Evolutionary conservation across 2,888 invertebrate species (phyloP).

Genomic region (Melanchra persicariae): DNA sequence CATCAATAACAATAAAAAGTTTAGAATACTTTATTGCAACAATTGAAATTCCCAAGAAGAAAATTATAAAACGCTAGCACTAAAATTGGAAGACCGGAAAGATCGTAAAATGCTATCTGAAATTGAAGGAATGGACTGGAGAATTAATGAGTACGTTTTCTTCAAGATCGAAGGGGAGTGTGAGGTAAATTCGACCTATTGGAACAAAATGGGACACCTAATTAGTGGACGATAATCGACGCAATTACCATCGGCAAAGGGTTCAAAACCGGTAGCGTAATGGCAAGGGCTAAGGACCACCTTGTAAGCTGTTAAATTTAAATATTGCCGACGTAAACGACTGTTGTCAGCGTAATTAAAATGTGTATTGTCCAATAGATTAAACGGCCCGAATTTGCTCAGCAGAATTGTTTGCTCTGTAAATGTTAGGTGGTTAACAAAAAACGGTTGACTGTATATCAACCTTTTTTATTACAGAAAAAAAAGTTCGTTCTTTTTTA

Average conservation of each 20-base stretch:
- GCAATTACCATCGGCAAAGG: conserved; percentile 59
- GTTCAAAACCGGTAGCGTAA: conserved; percentile 45
- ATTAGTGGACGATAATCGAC: conserved; percentile 66
- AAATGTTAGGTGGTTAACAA: conserved; percentile 41
- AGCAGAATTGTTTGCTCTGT: conserved; percentile 44
- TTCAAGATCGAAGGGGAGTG: conserved; percentile 26
- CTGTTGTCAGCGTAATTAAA: conserved; percentile 47
- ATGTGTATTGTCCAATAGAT: conserved; percentile 51
- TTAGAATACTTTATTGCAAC: conserved; percentile 46
- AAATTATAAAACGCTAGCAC: conserved; percentile 54
- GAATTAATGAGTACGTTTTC: conserved; percentile 67
- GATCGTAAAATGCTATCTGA: conserved; percentile 69
- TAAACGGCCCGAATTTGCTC: conserved; percentile 41
- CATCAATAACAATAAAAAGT: conserved; percentile 40
- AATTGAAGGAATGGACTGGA: conserved; percentile 65
- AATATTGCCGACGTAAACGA: conserved; percentile 47
- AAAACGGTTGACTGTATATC: conserved; percentile 17
- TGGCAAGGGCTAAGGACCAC: conserved; percentile 29
- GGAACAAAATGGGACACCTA: conserved; percentile 58
- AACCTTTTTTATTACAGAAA: not conserved
- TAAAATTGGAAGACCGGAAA: conserved; percentile 31
- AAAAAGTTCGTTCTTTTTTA: not conserved
- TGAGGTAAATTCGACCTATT: conserved; percentile 56
- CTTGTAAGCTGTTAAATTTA: conserved; percentile 55
- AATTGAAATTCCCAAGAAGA: conserved; percentile 39